Percentiles rank a stretch among this genome's conserved stretches.
phyloP scores from a whole-genome alignment of 2,888 invertebrate genomes.

The Euclidia mi region DNA sequence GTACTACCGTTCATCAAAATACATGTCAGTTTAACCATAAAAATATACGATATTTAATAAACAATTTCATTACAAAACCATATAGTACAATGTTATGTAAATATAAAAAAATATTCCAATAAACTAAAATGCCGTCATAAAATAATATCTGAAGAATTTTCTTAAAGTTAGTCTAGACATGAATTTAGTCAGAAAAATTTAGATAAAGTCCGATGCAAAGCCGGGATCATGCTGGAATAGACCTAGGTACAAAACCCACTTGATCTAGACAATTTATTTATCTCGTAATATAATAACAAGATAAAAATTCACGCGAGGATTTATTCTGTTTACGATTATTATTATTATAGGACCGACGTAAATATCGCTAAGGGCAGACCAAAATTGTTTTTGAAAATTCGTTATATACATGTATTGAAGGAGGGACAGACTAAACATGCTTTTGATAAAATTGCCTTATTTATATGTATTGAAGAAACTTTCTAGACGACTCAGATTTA shows the following conservation, averaged over 20 bases:
- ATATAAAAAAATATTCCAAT: background rate
- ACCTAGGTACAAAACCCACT: conserved; percentile 8
- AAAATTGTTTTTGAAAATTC: no score
- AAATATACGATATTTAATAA: no score
- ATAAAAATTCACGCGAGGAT: background rate
- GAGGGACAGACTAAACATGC: no score
- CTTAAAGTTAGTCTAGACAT: no score
- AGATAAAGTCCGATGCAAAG: conserved; percentile 31
- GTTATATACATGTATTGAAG: no score
- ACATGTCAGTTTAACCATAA: no score
- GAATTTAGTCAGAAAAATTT: background rate
- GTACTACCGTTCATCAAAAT: no score
- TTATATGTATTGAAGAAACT: background rate
- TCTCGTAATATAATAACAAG: conserved; percentile 9
- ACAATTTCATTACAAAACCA: background rate
- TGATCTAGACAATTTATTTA: conserved; percentile 21
- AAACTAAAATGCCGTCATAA: conserved; percentile 10
- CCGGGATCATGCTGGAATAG: conserved; percentile 21
- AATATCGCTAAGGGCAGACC: background rate
- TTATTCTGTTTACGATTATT: conserved; percentile 1
- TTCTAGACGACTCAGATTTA: no score
- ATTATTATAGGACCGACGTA: background rate
- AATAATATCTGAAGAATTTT: conserved; percentile 6
- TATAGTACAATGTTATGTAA: conserved; percentile 1
- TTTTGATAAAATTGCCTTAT: no score